A percentile compares a stretch with the other conserved stretches of the same genome.
phyloP scores from a whole-genome alignment of 1,140 invertebrate genomes.

The Saccostrea cuccullata region DNA sequence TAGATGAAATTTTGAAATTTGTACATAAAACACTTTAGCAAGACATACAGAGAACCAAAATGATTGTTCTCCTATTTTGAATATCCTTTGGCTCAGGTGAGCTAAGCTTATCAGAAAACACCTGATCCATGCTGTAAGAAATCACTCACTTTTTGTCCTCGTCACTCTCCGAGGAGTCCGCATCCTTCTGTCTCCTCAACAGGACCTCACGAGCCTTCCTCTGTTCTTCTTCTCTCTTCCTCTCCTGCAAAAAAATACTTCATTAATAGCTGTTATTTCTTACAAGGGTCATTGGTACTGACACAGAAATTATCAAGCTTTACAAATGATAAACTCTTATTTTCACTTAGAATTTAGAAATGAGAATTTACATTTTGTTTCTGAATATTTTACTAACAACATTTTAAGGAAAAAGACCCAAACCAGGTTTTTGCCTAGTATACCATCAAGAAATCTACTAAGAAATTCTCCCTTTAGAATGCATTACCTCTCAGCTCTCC shows the following conservation, averaged over 20 bases:
- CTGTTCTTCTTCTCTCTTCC: slow-evolving; percentile 85
- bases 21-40: not conserved
- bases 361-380: not conserved
- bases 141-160: slow-evolving; percentile 56
- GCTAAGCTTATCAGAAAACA: not conserved
- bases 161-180: slow-evolving; percentile 75
- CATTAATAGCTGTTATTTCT: not conserved
- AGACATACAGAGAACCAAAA: not conserved
- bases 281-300: not conserved
- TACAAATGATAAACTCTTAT: not conserved
- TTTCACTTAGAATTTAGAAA: not conserved
- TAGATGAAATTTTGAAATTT: not conserved
- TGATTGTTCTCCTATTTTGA: too few species aligned
- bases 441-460: not conserved
- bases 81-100: not conserved
- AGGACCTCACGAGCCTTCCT: slow-evolving; percentile 83
- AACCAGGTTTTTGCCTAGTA: not conserved
- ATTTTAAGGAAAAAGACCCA: not conserved
- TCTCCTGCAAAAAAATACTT: slow-evolving; percentile 80
- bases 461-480: not conserved
- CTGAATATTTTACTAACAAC: not conserved
- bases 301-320: not conserved
- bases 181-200: slow-evolving; percentile 73
- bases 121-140: not conserved
- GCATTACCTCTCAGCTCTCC: not conserved